Evolutionary conservation across 2,888 invertebrate species (phyloP).

Genomic region (Drosophila phalerata): DNA sequence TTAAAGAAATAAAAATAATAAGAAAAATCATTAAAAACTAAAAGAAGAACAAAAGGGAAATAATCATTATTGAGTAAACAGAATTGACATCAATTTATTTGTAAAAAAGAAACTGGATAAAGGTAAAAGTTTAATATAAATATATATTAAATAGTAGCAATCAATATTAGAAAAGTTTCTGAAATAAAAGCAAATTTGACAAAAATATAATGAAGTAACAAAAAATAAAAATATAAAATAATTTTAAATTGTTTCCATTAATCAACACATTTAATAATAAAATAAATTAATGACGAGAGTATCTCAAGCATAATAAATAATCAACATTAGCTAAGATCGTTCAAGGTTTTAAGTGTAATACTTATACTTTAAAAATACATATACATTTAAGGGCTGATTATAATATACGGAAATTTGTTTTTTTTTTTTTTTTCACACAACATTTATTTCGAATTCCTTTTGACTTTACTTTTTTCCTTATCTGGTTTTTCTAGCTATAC

Average conservation of each 20-base stretch:
- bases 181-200: slow-evolving; percentile 28
- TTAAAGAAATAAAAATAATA: slow-evolving; percentile 80
- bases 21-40: slow-evolving; percentile 55
- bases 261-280: slow-evolving; percentile 51
- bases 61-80: slow-evolving; percentile 41
- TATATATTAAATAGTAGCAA: slow-evolving; percentile 48
- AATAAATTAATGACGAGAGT: slow-evolving; percentile 49
- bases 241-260: slow-evolving; percentile 68
- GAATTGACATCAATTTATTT: slow-evolving; percentile 57
- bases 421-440: slow-evolving; percentile 34
- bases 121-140: slow-evolving; percentile 44
- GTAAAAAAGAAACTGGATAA: slow-evolving; percentile 61
- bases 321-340: slow-evolving; percentile 59
- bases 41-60: slow-evolving; percentile 20
- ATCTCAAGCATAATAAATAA: slow-evolving; percentile 38
- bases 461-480: slow-evolving; percentile 13
- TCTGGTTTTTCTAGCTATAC: slow-evolving; percentile 3
- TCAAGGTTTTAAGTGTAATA: slow-evolving; percentile 50
- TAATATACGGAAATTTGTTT: slow-evolving; percentile 85
- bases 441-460: not conserved
- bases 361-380: slow-evolving; percentile 58
- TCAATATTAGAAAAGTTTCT: slow-evolving; percentile 56
- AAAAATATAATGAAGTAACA: slow-evolving; percentile 22
- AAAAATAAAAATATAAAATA: slow-evolving; percentile 40
- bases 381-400: slow-evolving; percentile 85